These are phyloP conservation scores for Brachyptera putata DNA, from an alignment of 2,888 invertebrate species.

Conservation along the genomic window DNA sequence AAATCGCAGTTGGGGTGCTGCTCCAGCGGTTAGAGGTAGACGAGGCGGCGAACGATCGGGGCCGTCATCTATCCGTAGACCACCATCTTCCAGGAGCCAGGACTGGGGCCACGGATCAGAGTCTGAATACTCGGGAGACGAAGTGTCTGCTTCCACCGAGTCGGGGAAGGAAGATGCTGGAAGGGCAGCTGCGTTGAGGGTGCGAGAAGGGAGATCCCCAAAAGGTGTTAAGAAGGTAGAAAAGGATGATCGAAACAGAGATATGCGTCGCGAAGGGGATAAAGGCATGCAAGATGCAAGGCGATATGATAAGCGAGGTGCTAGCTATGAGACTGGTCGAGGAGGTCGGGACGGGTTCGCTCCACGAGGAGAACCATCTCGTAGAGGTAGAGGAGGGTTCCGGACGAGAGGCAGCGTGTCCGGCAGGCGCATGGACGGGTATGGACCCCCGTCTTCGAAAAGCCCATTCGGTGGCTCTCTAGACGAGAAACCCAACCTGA, in stretches of 20 bases:
- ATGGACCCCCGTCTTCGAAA: slow-evolving; percentile 76
- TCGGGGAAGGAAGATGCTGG: slow-evolving; percentile 53
- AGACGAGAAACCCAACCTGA: slow-evolving; percentile 35
- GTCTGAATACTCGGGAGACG: slow-evolving; percentile 68
- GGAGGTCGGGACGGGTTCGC: slow-evolving; percentile 68
- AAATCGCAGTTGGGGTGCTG: slow-evolving; percentile 46
- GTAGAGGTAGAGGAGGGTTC: slow-evolving; percentile 69
- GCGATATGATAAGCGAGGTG: neutral
- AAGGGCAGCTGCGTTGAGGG: slow-evolving; percentile 51
- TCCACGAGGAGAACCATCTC: slow-evolving; percentile 83
- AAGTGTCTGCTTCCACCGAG: slow-evolving; percentile 55
- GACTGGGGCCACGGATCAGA: slow-evolving; percentile 59
- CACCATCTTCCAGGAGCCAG: slow-evolving; percentile 45
- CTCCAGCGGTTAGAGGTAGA: slow-evolving; percentile 41
- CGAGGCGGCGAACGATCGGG: slow-evolving; percentile 34
- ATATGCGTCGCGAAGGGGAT: slow-evolving; percentile 38
- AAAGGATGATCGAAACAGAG: slow-evolving; percentile 58
- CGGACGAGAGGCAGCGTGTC: slow-evolving; percentile 49
- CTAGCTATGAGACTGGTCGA: slow-evolving; percentile 44
- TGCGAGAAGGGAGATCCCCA: slow-evolving; percentile 24
- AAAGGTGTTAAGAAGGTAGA: slow-evolving; percentile 38
- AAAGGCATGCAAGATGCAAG: slow-evolving; percentile 23
- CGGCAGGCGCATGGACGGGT: slow-evolving; percentile 63
- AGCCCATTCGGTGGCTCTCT: slow-evolving; percentile 60
- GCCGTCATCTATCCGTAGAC: slow-evolving; percentile 41